These are phyloP conservation scores for Spermophilus dauricus DNA, from an alignment of 2,113 vertebrate species.

Conservation along the genomic window DNA sequence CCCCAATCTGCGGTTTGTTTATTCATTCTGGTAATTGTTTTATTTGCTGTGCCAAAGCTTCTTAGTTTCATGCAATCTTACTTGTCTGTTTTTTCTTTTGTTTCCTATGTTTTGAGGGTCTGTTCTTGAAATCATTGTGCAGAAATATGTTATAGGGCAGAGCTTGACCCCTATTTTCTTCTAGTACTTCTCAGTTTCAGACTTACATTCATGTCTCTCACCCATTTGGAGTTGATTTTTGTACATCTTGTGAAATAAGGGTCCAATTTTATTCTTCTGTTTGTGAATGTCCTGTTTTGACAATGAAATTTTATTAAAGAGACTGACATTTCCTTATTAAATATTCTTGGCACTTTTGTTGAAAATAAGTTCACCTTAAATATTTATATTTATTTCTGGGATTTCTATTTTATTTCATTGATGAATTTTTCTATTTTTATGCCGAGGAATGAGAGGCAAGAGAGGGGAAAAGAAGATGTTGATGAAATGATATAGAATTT, in stretches of 20 bases:
- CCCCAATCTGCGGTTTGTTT: not conserved
- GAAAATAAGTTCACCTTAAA: not conserved
- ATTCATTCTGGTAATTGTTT: not conserved
- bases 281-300: not conserved
- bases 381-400: not conserved
- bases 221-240: not conserved
- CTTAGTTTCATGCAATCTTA: not conserved
- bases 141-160: not conserved
- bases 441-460: too few relatives aligned
- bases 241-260: not conserved
- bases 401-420: not conserved
- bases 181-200: not conserved
- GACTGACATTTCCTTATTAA: not conserved
- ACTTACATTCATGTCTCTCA: not conserved
- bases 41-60: not conserved
- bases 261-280: not conserved
- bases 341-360: not conserved
- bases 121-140: not conserved
- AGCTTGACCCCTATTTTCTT: not conserved
- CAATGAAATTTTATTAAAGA: not conserved
- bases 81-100: not conserved
- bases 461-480: not conserved
- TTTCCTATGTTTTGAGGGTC: not conserved
- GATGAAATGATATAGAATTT: not conserved
- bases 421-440: not conserved